A percentile compares a stretch with the other conserved stretches of the same genome.
phyloP scores from a whole-genome alignment of 2,113 vertebrate genomes.

The Sinocyclocheilus rhinocerous region DNA sequence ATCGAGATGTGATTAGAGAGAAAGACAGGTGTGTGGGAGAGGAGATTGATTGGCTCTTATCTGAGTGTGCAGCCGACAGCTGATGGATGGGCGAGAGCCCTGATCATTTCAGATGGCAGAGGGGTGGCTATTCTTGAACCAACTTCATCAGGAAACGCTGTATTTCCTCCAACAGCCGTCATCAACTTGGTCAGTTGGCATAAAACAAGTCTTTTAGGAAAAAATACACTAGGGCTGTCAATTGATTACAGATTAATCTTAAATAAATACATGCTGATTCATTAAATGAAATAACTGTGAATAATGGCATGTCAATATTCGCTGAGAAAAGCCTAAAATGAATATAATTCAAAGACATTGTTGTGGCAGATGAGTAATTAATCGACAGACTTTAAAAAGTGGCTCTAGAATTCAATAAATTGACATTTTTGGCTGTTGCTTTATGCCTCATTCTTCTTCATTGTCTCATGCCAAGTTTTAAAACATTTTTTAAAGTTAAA shows the following conservation, averaged over 20 bases:
- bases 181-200: neutral
- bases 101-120: conserved; percentile 49
- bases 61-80: conserved; percentile 51
- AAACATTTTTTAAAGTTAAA: neutral
- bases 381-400: neutral
- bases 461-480: neutral
- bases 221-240: neutral
- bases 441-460: neutral
- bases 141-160: conserved; percentile 18
- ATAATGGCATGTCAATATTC: neutral
- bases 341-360: neutral
- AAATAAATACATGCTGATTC: neutral
- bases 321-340: neutral
- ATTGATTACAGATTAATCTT: neutral
- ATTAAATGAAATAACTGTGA: neutral
- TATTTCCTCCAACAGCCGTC: conserved; percentile 3
- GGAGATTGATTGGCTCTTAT: conserved; percentile 62
- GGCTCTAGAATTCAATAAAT: neutral
- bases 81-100: conserved; percentile 57
- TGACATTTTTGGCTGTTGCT: neutral
- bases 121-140: conserved; percentile 36
- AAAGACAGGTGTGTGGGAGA: conserved; percentile 42
- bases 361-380: neutral
- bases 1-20: conserved; percentile 47
- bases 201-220: neutral